Evolutionary conservation across 53 echinoderm and acorn worm species (phyloP), one percentile per base, ranked within the genome.

Genomic region (Zoroaster sp.): DNA sequence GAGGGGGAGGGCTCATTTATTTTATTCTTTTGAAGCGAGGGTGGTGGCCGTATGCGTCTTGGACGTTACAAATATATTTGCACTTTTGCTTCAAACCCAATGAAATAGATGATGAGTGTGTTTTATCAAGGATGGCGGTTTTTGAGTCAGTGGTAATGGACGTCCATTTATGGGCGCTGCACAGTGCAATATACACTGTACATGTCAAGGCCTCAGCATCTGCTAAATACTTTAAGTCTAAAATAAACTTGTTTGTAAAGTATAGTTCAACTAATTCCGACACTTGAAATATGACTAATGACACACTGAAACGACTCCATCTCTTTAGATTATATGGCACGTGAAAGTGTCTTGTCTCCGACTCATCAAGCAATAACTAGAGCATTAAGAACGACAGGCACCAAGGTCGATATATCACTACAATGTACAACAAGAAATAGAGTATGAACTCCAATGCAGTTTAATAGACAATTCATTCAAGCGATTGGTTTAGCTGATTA

Each of bases 381-480:
- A 67, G 81, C 81, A 41, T 67, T 67, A n/a, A 67, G 35, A 32
- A 41, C 68, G 43, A 0, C 54, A 59, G 63, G 63, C 81, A 81
- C 39, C 81, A 81, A 81, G 81, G 81, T 81, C 81, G 32, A 8
- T 15, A 43, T 67, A 40, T 13, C 42, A 12, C 4, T 28, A 18
- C 44, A 42, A 31, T 42, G 36, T 25, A 55, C 68, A 59, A 41
- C 66, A 33, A 7, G 40, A 81, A 81, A 39, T 28, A 81, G 81
- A 36, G 66, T 32, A 17, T 67, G 81, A 67, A 44, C 18, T 68
- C 30, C 3, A 37, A 42, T 67, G 43, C 68, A 30, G 65, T 67
- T 66, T 43, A 67, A 81, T 43, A 81, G 66, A 15, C 17, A 66
- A 32, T 3, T 17, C 81, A 39, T 17, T 43, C 41, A 81, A 67